Conservation (phyloP, 2,113 vertebrate species). For the Larimichthys polyactis region DNA sequence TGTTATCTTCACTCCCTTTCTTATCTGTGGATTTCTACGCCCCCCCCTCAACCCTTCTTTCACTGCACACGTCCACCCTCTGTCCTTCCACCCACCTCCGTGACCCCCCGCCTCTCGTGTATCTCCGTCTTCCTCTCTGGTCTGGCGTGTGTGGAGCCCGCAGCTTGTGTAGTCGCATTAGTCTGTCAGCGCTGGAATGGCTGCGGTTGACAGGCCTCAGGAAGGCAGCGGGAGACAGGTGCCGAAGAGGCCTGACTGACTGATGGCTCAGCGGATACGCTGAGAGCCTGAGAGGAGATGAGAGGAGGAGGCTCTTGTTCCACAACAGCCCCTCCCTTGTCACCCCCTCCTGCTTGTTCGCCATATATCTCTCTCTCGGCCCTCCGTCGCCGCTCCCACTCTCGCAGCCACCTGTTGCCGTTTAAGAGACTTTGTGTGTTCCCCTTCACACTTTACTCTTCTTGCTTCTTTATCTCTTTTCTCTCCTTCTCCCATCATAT, state of each 20-base stretch:
- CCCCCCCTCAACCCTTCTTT: neutral
- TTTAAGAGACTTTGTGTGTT: slow-evolving; percentile 25
- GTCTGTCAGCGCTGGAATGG: slow-evolving; percentile 68
- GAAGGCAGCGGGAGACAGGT: slow-evolving; percentile 76
- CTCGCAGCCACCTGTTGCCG: slow-evolving; percentile 67
- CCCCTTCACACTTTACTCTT: slow-evolving; percentile 1
- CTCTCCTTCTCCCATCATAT: slow-evolving; percentile 9
- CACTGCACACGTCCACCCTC: neutral
- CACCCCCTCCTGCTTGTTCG: neutral
- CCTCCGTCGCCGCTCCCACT: slow-evolving; percentile 4
- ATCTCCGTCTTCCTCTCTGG: slow-evolving; percentile 1
- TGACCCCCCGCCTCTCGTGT: neutral
- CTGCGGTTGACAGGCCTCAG: slow-evolving; percentile 65
- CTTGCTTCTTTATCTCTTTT: slow-evolving; percentile 22
- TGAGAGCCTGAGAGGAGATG: slow-evolving; percentile 57
- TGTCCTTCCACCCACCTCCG: neutral
- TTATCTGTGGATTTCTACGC: neutral
- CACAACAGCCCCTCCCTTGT: slow-evolving; percentile 53
- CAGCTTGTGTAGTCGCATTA: slow-evolving; percentile 54
- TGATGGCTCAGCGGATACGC: slow-evolving; percentile 72
- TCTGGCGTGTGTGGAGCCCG: slow-evolving; percentile 6
- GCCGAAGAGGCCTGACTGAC: slow-evolving; percentile 70
- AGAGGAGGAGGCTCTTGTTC: slow-evolving; percentile 54
- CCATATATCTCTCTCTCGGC: slow-evolving; percentile 41
- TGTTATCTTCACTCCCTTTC: neutral